Evolutionary conservation across 2,888 invertebrate genomes (phyloP), one percentile per base, ranked within the genome.

Genomic region (Phyllotreta striolata): DNA sequence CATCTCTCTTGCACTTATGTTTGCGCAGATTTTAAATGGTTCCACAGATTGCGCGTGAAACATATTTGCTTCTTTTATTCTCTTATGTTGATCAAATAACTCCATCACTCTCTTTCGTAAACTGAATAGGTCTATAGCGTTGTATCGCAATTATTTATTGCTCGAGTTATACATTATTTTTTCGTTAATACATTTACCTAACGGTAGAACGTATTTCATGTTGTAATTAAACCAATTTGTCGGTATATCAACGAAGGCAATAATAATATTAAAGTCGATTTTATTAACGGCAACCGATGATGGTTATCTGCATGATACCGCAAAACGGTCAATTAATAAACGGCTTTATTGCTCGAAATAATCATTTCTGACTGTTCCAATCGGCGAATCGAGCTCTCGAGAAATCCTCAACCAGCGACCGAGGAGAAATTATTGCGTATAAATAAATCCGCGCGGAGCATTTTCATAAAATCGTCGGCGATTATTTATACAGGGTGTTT

Each of bases 311-410:
- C 49, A 35, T 13, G 49, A 49, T 49, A 37, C 35, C 49, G 34
- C 12, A 5, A 49, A 49, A 49, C 37, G 49, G 49, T 12, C 34
- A 35, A 49, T 49, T 49, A 49, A 49, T 49, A 49, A 49, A 49
- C 34, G 35, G n/a, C 10, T 49, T 49, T 35, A 49, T 49, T 49
- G 6, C 35, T 35, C n/a, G 49, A 49, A 49, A 49, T 49, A 49
- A 49, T 49, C 34, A 49, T 49, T 49, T 49, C 49, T 49, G 35
- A 49, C 49, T 49, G 49, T 49, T 49, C 35, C 35, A 49, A 24
- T 49, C 49, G 49, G 8, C n/a, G 12, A 49, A 24, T 24, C 24
- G 24, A 24, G 24, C 24, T 24, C 24, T 24, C 24, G 24, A 24
- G 24, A 24, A 24, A 24, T 24, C 24, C 37, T 49, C 7, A 49